Conservation (phyloP, 2,888 invertebrate genomes). For the Agelastica alni region DNA sequence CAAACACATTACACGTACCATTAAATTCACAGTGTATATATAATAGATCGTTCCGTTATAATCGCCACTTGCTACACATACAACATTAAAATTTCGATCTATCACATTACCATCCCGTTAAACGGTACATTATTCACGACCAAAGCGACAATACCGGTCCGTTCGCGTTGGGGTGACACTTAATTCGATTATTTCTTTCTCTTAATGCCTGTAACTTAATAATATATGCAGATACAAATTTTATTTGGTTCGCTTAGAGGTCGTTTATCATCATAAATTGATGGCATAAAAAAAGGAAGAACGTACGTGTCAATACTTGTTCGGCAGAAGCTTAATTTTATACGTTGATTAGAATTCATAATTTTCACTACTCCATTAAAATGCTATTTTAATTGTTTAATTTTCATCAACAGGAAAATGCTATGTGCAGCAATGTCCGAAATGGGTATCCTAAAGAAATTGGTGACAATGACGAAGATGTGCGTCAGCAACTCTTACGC, state of each 20-base stretch:
- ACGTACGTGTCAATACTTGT: too few relatives aligned
- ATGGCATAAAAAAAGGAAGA: too few relatives aligned
- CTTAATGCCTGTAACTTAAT: constrained; percentile 23
- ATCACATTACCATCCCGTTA: constrained; percentile 46
- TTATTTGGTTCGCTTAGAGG: constrained; percentile 25
- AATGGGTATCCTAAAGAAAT: too few relatives aligned
- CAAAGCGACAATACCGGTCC: constrained; percentile 18
- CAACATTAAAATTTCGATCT: constrained; percentile 45
- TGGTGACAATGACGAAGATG: too few relatives aligned
- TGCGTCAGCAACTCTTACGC: too few relatives aligned
- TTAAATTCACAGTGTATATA: constrained; percentile 41
- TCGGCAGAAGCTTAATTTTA: too few relatives aligned
- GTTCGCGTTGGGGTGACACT: constrained; percentile 18
- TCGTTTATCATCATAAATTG: constrained; percentile 24
- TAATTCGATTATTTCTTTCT: constrained; percentile 28
- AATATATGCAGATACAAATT: constrained; percentile 33
- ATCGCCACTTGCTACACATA: constrained; percentile 14
- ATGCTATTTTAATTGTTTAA: too few relatives aligned
- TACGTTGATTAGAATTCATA: too few relatives aligned
- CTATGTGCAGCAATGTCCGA: too few relatives aligned
- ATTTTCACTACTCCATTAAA: too few relatives aligned
- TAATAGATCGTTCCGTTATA: constrained; percentile 13
- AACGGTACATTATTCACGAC: constrained; percentile 46
- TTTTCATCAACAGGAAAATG: too few relatives aligned
- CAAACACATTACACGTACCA: constrained; percentile 48